Evolutionary conservation across 2,113 vertebrate genomes (phyloP), one percentile per base, ranked within the genome.

Genomic region (Mus musculus): DNA sequence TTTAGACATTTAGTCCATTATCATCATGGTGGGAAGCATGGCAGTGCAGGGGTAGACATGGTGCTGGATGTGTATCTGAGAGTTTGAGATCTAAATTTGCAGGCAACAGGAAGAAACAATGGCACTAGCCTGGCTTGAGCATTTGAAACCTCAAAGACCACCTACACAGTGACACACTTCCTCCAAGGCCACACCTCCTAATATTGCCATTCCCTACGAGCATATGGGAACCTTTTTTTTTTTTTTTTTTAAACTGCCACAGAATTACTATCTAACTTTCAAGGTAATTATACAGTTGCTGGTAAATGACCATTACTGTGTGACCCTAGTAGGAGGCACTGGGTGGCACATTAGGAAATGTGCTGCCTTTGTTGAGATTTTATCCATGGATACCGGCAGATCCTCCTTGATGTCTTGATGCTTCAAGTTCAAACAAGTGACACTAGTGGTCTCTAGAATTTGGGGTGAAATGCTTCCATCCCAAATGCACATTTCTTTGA

Each of bases 401-500:
- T 90, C 73, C 26, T 95, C 24, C 36, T 46, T 42, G 56, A 16
- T 42, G 52, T 84, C 49, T 85, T 81, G 52, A 88, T 46, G 19
- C 24, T 54, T 92, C 28, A 94, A 88, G 76, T 20, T 54, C 67
- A 93, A 88, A 89, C 73, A 84, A 90, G 12, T 87, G 82, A 88
- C 26, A 52, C 24, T 71, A 54, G 10, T 96, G 8, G 22, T 63
- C 42, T 22, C 86, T n/a, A 46, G 14, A 93, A 88, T 80, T n/a
- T 56, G 22, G 6, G 63, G 7, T 86, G 39, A 52, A 10, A 54
- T 46, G 10, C 10, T 22, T 39, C n/a, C 71, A 93, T 24, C 26
- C 46, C 71, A 61, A 92, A 82, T 95, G 46, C 28, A 33, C 24
- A 52, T 90, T 90, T 89, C 78, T 75, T 88, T 96, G 52, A 49